Base-by-base conservation (phyloP, 2,797 vertebrate genomes). In the Capromys pilorides region DNA sequence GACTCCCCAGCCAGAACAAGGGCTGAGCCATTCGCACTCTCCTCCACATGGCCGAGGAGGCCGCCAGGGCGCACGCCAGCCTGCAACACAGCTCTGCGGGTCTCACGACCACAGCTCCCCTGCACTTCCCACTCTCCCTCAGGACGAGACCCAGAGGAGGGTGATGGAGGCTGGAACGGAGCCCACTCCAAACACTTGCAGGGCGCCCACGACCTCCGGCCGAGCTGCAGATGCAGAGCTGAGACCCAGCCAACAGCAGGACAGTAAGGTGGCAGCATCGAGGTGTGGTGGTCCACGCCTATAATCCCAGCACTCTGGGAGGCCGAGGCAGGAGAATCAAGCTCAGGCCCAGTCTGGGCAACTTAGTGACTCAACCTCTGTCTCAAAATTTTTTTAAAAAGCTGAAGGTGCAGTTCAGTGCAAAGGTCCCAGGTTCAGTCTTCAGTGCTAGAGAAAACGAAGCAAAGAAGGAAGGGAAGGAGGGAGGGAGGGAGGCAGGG, bases 121-220 rank as follows among this genome's bases (percentile, higher is more conserved):
- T 57, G 88, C 66, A 22, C n/a, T 54, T n/a, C n/a, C n/a, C n/a
- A n/a, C n/a, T n/a, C n/a, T n/a, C n/a, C n/a, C n/a, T n/a, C n/a
- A n/a, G n/a, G n/a, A n/a, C n/a, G n/a, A n/a, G n/a, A n/a, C n/a
- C n/a, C n/a, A n/a, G n/a, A n/a, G n/a, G 26, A 79, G 33, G 22
- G 33, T 0, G 49, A 57, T 19, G 14, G 39, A 0, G 0, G 16
- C 28, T 0, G 26, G 33, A 28, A 39, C 0, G 22, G 28, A 61
- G 57, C 39, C 77, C 36, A 21, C 11, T 41, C 49, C 59, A 21
- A 61, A 36, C 54, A 66, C 28, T 18, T n/a, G 24, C 19, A 1
- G 13, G 31, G 11, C 33, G 26, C 45, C n/a, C 54, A 84, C 33
- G 59, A 12, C 1, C 83, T 39, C 4, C 0, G 0, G 33, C 28